Conservation (phyloP, 1,140 invertebrate species). For the Conus ventricosus region DNA sequence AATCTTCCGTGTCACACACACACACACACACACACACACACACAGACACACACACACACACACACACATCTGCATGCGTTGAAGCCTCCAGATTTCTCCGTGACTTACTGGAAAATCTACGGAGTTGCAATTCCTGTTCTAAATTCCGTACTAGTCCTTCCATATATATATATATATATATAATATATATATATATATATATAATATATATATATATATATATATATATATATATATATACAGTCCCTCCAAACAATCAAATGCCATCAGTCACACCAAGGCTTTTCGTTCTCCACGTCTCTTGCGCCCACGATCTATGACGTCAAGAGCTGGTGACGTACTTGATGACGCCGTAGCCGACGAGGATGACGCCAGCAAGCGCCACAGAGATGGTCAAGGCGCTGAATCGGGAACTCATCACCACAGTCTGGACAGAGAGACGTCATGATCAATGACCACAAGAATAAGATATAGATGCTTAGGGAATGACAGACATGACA, state of each 20-base stretch:
- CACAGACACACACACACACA: too few relatives aligned
- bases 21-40: too few relatives aligned
- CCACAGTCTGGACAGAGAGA: background rate
- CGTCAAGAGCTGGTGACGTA: background rate
- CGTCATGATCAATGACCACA: background rate
- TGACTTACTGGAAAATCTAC: too few relatives aligned
- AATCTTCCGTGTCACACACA: too few relatives aligned
- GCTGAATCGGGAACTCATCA: background rate
- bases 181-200: too few relatives aligned
- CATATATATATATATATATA: too few relatives aligned
- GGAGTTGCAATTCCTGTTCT: too few relatives aligned
- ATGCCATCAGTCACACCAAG: background rate
- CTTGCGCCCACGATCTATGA: background rate
- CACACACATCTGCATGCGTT: too few relatives aligned
- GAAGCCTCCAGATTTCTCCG: too few relatives aligned
- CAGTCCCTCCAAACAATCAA: background rate
- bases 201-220: too few relatives aligned
- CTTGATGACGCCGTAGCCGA: background rate
- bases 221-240: too few relatives aligned
- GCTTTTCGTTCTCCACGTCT: background rate
- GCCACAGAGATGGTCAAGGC: background rate
- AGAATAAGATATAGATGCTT: background rate
- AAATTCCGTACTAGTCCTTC: too few relatives aligned
- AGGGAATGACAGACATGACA: background rate
- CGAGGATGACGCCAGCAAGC: background rate